phyloP scores from a whole-genome alignment of 2,797 vertebrate genomes.

The Vultur gryphus region DNA sequence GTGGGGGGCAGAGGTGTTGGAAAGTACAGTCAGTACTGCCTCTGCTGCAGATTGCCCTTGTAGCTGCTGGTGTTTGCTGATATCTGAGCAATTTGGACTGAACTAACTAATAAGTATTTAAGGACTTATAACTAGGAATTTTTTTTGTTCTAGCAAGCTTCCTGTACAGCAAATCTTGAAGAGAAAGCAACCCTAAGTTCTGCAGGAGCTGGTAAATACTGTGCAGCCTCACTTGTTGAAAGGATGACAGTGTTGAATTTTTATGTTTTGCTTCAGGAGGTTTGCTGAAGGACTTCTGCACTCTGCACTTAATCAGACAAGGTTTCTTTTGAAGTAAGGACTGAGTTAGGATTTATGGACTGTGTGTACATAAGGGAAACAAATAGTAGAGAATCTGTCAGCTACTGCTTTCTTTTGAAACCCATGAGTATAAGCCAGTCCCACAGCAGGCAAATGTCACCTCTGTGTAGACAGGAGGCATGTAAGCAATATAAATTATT shows the following conservation, averaged over 20 bases:
- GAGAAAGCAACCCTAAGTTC: neutral
- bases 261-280: neutral
- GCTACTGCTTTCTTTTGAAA: neutral
- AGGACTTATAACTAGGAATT: neutral
- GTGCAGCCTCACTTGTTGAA: neutral
- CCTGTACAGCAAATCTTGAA: neutral
- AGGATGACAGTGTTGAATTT: neutral
- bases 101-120: neutral
- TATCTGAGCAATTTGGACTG: neutral
- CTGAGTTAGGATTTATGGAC: neutral
- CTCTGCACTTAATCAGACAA: neutral
- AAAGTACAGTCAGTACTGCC: neutral
- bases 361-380: neutral
- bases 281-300: neutral
- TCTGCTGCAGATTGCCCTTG: neutral
- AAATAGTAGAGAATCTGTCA: neutral
- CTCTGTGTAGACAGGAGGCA: neutral
- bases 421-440: neutral
- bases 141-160: neutral
- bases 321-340: neutral
- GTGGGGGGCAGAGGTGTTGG: accelerated
- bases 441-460: neutral
- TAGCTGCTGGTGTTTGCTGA: neutral
- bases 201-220: neutral
- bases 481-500: neutral